Percentiles rank a stretch among this genome's conserved stretches.
phyloP scores from a whole-genome alignment of 2,113 vertebrate genomes.

The Drymodes brunneopygia region DNA sequence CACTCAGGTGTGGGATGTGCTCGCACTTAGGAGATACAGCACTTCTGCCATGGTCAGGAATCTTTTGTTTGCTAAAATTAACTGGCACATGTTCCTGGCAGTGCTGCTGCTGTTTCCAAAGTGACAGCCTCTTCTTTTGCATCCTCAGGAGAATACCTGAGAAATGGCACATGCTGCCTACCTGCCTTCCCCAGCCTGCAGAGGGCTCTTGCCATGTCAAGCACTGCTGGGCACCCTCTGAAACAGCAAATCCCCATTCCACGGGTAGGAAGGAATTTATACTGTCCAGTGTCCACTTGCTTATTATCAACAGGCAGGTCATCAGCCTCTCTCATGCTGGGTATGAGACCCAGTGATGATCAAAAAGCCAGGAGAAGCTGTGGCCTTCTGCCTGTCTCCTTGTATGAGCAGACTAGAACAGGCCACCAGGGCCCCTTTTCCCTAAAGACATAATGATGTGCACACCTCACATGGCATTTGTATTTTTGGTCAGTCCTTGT shows the following conservation, averaged over 20 bases:
- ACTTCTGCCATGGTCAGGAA: neutral
- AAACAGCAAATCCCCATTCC: neutral
- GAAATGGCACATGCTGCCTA: neutral
- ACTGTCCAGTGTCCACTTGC: neutral
- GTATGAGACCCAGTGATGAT: neutral
- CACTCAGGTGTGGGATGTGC: neutral
- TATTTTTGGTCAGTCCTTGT: neutral
- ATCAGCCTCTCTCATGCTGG: neutral
- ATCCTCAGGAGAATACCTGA: neutral
- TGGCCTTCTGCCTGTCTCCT: neutral
- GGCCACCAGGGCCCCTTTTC: neutral
- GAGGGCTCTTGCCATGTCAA: neutral
- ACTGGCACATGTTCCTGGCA: neutral
- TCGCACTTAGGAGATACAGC: neutral
- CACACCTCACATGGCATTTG: neutral
- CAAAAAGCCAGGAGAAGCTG: neutral
- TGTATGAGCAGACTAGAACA: too few relatives aligned
- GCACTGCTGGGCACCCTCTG: neutral
- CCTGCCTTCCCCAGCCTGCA: neutral
- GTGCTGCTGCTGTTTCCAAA: constrained; percentile 45
- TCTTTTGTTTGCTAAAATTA: constrained; percentile 59
- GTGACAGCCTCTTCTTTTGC: constrained; percentile 34
- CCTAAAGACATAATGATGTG: neutral
- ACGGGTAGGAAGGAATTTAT: neutral
- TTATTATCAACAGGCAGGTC: neutral